Conservation (phyloP, 2,888 invertebrate species). For the Tubiluchus corallicola region DNA sequence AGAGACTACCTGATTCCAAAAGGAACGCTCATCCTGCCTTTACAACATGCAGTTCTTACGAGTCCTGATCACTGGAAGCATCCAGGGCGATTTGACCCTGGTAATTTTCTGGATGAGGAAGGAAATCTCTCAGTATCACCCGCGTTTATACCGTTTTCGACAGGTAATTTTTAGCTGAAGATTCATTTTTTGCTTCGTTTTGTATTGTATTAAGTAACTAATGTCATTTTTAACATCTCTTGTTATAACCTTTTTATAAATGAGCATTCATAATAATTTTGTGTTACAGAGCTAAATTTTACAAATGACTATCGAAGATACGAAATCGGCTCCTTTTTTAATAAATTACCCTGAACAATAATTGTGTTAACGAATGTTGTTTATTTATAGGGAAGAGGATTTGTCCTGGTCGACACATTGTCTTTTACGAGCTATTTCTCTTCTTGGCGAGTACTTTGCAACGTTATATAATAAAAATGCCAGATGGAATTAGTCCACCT, state of each 20-base stretch:
- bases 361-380: neutral
- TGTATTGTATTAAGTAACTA: no score
- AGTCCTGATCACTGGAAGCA: neutral
- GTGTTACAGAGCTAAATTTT: no score
- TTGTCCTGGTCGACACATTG: neutral
- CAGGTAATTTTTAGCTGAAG: no score
- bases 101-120: neutral
- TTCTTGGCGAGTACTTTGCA: constrained; percentile 3
- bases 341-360: neutral
- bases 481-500: neutral
- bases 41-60: neutral
- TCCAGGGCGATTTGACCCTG: neutral
- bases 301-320: no score
- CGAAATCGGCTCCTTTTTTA: no score
- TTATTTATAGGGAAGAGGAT: neutral
- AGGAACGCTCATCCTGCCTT: neutral
- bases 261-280: no score
- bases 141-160: neutral
- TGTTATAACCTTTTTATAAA: no score
- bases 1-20: neutral
- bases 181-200: no score
- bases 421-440: neutral
- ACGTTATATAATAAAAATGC: neutral
- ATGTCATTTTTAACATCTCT: no score
- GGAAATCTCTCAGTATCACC: neutral